Percentiles rank a stretch among this genome's conserved stretches.
Evolutionary conservation across 2,888 invertebrate species (phyloP).

Genomic region (Ellobium chinense): DNA sequence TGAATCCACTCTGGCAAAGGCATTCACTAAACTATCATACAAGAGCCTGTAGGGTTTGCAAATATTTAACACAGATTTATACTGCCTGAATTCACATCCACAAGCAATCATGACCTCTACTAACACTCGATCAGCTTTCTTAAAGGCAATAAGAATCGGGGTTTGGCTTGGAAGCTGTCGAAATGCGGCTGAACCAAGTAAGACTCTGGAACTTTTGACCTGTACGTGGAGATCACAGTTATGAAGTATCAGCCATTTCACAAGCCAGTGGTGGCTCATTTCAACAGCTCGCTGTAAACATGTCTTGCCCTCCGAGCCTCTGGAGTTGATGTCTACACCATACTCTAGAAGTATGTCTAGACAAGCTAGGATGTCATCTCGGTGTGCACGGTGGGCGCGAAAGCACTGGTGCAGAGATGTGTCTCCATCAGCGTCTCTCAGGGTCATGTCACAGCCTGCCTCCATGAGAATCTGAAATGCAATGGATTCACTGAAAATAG

Average conservation of each 20-base stretch:
- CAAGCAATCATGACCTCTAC: conserved; percentile 41
- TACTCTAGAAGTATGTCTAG: conserved; percentile 32
- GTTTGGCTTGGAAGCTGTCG: not conserved
- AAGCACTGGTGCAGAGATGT: conserved; percentile 31
- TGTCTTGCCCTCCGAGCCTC: conserved; percentile 12
- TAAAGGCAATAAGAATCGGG: conserved; percentile 28
- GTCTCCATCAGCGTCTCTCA: conserved; percentile 9
- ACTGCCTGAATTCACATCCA: conserved; percentile 32
- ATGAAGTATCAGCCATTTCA: conserved; percentile 39
- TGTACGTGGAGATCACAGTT: conserved; percentile 31
- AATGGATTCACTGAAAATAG: not conserved
- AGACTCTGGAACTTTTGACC: conserved; percentile 3
- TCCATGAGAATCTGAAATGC: conserved; percentile 29
- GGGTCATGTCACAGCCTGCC: conserved; percentile 21
- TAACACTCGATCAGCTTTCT: conserved; percentile 27
- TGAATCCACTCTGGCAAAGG: conserved; percentile 16
- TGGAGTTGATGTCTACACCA: conserved; percentile 23
- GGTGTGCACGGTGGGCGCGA: not conserved
- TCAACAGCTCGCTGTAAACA: conserved; percentile 38
- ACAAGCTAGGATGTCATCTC: conserved; percentile 29
- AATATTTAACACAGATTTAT: conserved; percentile 19
- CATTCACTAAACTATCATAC: not conserved
- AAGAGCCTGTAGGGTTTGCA: conserved; percentile 27
- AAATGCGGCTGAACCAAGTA: not conserved
- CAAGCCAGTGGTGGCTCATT: conserved; percentile 23